Percentiles rank a stretch among this genome's conserved stretches.
phyloP scores from a whole-genome alignment of 2,113 vertebrate genomes.

The Nothocercus julius region DNA sequence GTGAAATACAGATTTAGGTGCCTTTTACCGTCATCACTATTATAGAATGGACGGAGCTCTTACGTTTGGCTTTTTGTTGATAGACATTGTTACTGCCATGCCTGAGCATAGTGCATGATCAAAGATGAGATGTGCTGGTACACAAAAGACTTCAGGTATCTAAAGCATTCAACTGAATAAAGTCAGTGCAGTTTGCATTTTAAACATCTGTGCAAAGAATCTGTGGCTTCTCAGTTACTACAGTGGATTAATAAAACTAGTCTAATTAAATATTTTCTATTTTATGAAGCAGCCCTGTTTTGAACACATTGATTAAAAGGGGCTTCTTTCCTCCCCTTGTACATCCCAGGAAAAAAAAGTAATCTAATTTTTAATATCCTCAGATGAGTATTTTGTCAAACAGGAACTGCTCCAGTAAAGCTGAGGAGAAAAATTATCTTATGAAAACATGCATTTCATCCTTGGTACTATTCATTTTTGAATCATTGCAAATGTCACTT shows the following conservation, averaged over 20 bases:
- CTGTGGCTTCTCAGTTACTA: not conserved
- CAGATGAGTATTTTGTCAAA: not conserved
- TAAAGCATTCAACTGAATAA: conserved; percentile 18
- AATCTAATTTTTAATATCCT: not conserved
- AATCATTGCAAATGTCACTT: conserved; percentile 2
- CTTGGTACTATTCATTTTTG: not conserved
- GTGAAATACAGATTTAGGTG: not conserved
- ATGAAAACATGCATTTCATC: not conserved
- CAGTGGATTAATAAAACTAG: not conserved
- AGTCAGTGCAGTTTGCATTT: conserved; percentile 43
- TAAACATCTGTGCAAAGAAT: not conserved
- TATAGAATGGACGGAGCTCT: not conserved
- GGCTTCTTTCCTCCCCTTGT: not conserved
- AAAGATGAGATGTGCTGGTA: not conserved
- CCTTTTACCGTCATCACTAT: not conserved
- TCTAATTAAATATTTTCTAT: not conserved
- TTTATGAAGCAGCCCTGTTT: not conserved
- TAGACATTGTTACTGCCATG: not conserved
- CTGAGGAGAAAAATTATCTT: not conserved
- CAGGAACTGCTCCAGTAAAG: not conserved
- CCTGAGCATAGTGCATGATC: not conserved
- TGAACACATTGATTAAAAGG: not conserved
- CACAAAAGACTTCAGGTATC: conserved; percentile 12
- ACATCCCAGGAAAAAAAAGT: not conserved
- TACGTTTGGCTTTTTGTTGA: not conserved